Evolutionary conservation across 2,113 vertebrate species (phyloP).

Genomic region (Oriolus oriolus): DNA sequence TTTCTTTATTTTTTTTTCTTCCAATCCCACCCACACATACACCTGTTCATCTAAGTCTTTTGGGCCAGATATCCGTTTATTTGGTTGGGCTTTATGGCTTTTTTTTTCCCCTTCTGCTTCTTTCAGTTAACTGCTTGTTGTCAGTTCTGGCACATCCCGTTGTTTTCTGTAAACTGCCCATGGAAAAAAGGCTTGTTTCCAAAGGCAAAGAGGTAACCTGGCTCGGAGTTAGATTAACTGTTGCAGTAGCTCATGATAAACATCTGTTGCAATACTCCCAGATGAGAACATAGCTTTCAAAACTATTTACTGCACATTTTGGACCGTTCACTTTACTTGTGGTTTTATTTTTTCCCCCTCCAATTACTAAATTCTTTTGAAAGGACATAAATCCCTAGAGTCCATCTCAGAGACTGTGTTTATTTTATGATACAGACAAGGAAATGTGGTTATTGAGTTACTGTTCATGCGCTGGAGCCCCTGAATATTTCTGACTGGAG

Average conservation of each 20-base stretch:
- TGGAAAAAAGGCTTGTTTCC: background rate
- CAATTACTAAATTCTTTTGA: background rate
- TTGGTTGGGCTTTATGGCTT: background rate
- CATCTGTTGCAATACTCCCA: conserved; percentile 42
- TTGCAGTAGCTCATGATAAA: conserved; percentile 48
- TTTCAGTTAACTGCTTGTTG: conserved; percentile 19
- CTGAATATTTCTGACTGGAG: background rate
- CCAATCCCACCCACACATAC: background rate
- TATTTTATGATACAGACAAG: background rate
- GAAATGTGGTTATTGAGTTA: background rate
- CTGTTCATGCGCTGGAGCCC: background rate
- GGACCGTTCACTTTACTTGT: background rate
- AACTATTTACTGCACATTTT: conserved; percentile 24
- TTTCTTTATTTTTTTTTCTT: background rate
- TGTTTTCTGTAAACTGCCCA: background rate
- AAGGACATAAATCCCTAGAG: background rate
- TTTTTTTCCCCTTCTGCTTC: background rate
- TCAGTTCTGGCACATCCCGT: background rate
- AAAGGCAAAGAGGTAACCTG: conserved; percentile 30
- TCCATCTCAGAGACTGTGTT: background rate
- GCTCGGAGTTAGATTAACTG: background rate
- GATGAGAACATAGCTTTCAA: conserved; percentile 28
- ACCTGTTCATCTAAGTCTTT: conserved; percentile 39
- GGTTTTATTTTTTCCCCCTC: background rate
- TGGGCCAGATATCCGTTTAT: background rate